A percentile compares a stretch with the other conserved stretches of the same genome.
Conservation (phyloP, 2,797 vertebrate genomes). For the Limosa lapponica region DNA sequence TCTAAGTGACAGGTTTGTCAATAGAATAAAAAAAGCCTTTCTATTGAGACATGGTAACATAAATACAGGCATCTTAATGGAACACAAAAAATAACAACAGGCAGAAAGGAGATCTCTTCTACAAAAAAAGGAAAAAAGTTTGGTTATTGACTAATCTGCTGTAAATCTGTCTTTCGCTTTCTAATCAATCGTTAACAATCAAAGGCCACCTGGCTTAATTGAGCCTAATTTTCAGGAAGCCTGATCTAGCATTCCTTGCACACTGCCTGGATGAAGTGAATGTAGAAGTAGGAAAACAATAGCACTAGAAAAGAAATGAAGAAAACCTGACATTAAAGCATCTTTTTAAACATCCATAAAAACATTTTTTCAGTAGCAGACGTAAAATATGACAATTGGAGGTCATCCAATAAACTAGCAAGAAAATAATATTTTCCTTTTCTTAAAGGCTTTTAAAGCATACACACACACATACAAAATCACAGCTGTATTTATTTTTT, state of each 20-base stretch:
- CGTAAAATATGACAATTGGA: background rate
- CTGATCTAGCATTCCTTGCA: background rate
- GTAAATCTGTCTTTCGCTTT: slow-evolving; percentile 50
- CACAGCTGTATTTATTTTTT: background rate
- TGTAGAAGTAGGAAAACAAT: background rate
- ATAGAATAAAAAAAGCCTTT: background rate
- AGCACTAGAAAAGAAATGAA: background rate
- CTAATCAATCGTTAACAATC: slow-evolving; percentile 26
- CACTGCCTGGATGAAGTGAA: background rate
- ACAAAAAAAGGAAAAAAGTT: background rate
- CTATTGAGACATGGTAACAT: background rate
- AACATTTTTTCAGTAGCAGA: background rate
- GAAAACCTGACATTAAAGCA: background rate
- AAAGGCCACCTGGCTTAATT: slow-evolving; percentile 32
- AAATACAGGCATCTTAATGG: background rate
- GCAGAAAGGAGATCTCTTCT: background rate
- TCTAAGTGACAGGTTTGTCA: slow-evolving; percentile 1
- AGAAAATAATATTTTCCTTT: background rate
- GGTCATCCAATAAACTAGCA: background rate
- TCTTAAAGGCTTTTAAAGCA: background rate
- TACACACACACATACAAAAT: background rate
- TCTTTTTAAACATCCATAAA: background rate
- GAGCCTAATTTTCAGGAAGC: slow-evolving; percentile 26
- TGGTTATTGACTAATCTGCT: background rate
- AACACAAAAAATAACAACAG: background rate